Conservation (phyloP, 2,113 vertebrate genomes). For the Alaudala cheleensis region DNA sequence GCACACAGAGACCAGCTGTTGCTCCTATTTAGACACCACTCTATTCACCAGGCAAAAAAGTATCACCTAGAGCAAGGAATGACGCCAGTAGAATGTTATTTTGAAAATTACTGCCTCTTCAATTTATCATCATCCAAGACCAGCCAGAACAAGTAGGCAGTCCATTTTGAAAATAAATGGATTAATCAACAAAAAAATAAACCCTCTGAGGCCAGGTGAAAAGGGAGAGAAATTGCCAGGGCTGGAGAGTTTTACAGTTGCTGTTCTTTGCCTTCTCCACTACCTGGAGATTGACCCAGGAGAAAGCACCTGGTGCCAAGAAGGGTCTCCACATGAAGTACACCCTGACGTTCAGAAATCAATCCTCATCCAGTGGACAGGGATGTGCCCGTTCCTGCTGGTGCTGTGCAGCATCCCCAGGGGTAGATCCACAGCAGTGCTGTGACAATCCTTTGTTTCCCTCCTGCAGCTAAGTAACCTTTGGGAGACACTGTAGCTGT, state of each 20-base stretch:
- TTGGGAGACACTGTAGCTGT: neutral
- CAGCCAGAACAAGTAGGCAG: neutral
- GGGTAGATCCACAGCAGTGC: neutral
- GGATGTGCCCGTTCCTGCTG: neutral
- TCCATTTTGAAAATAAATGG: neutral
- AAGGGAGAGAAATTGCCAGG: neutral
- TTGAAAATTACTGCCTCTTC: neutral
- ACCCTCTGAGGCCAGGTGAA: neutral
- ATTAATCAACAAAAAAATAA: neutral
- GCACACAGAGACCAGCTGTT: neutral
- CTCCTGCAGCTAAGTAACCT: neutral
- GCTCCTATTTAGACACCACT: neutral
- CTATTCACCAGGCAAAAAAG: neutral
- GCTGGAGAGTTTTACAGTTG: neutral
- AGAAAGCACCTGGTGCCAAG: neutral
- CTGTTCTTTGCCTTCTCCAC: neutral
- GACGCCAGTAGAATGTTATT: neutral
- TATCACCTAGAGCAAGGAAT: neutral
- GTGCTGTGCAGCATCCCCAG: neutral
- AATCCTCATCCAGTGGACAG: fast-evolving
- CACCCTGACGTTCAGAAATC: neutral
- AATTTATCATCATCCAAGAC: neutral
- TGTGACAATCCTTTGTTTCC: neutral
- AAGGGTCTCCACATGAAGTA: neutral
- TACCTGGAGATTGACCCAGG: neutral